Evolutionary conservation across 1,140 invertebrate genomes (phyloP), one percentile per base, ranked within the genome.

Genomic region (Coptotermes formosanus): DNA sequence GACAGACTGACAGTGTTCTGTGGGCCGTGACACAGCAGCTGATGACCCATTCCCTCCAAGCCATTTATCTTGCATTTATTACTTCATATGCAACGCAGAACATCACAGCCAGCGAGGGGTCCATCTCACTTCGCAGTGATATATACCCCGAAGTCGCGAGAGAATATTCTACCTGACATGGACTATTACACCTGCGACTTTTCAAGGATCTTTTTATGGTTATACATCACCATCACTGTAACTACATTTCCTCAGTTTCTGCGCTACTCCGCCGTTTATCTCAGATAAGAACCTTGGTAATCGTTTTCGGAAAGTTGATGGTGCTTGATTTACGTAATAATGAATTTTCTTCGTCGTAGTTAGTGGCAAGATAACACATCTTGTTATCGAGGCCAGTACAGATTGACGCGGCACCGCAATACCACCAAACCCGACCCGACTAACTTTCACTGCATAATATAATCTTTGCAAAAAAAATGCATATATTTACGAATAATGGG

Each of bases 1-100:
- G 52, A 55, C 52, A 55, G 19, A 19, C 52, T 55, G 52, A 55
- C 52, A 55, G 19, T 4, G 38, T 19, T 75, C 25, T 25, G 25
- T 75, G 64, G 59, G 21, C 59, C 59, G 21, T 64, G 59, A 64
- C 21, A 64, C 25, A 75, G 64, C 6, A 75, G 64, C 64, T 30
- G 64, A 75, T 75, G 64, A 30, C n/a, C 64, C 64, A 75, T 75
- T 75, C 25, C 64, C 64, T 30, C 11, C 3, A 11, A 30, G 25
- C 64, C 64, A 75, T 75, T 8, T 30, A 75, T 75, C 64, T 75
- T 75, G 25, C 64, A 75, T n/a, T 69, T 75, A 75, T 75, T 75
- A 75, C 64, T n/a, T 75, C 25, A 75, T 30, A n/a, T n/a, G 12
- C 64, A n/a, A 30, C 64, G 16, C 64, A 30, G n/a, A n/a, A 30